Evolutionary conservation across 2,888 invertebrate genomes (phyloP).

Genomic region (Boloria euphrosyne): DNA sequence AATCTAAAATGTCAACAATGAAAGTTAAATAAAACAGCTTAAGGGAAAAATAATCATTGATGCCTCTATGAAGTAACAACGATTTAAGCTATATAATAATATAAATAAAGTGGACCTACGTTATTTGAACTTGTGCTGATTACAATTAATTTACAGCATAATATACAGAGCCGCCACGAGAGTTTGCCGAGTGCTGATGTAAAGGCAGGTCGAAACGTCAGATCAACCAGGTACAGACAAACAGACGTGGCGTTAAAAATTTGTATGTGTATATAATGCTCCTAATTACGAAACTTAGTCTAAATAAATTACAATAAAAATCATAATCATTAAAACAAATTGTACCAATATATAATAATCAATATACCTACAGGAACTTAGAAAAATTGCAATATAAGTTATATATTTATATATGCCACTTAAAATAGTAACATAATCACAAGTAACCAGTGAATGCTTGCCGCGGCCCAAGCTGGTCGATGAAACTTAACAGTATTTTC

Average conservation of each 20-base stretch:
- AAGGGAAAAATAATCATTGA: conserved; percentile 61
- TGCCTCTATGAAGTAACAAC: conserved; percentile 59
- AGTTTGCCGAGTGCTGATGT: conserved; percentile 36
- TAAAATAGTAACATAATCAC: conserved; percentile 67
- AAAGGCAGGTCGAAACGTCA: conserved; percentile 28
- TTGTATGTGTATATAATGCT: conserved; percentile 58
- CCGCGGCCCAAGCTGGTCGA: conserved; percentile 48
- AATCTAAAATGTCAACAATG: conserved; percentile 81
- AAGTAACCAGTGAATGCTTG: conserved; percentile 57
- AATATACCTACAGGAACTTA: conserved; percentile 82
- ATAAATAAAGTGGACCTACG: conserved; percentile 77
- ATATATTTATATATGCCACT: conserved; percentile 82
- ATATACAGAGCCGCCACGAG: conserved; percentile 51
- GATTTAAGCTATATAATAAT: conserved; percentile 64
- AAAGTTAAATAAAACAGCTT: conserved; percentile 80
- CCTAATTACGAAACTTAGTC: conserved; percentile 60
- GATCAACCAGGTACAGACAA: conserved; percentile 23
- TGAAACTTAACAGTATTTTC: conserved; percentile 62
- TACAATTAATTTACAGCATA: conserved; percentile 66
- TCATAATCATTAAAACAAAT: conserved; percentile 77
- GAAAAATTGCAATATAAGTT: conserved; percentile 82
- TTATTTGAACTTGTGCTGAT: conserved; percentile 81
- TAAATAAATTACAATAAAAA: conserved; percentile 80
- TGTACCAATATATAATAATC: conserved; percentile 80
- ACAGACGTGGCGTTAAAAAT: conserved; percentile 37